phyloP scores from a whole-genome alignment of 23 tunicate species.

The Oikopleura albicans region DNA sequence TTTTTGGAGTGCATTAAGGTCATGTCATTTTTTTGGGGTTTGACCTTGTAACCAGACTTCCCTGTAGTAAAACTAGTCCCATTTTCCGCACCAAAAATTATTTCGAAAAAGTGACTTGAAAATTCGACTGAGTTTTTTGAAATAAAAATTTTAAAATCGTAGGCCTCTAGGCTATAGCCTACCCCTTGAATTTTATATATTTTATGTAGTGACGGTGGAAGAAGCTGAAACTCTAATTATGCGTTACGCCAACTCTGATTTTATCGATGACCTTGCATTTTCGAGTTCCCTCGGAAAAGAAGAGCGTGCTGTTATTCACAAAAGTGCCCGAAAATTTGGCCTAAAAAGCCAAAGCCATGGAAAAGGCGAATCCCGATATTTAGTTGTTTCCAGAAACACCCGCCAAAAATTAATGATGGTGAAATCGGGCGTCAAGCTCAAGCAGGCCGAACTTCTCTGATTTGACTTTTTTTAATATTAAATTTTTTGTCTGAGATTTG shows the following conservation, averaged over 20 bases:
- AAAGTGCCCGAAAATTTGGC: slow-evolving; percentile 12
- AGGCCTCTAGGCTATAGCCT: too few relatives aligned
- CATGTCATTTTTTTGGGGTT: too few relatives aligned
- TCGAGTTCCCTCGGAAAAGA: neutral
- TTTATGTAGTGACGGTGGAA: neutral
- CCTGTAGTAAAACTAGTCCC: too few relatives aligned
- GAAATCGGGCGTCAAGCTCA: neutral
- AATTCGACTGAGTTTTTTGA: too few relatives aligned
- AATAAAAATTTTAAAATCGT: too few relatives aligned
- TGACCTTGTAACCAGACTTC: too few relatives aligned
- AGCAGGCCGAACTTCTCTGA: neutral
- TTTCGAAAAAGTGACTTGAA: too few relatives aligned
- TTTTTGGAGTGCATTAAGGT: too few relatives aligned
- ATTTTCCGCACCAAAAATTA: too few relatives aligned
- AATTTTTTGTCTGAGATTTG: too few relatives aligned
- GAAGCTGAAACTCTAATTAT: neutral
- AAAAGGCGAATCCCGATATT: slow-evolving; percentile 24
- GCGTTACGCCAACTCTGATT: neutral
- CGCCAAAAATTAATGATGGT: neutral
- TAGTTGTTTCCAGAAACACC: slow-evolving; percentile 24
- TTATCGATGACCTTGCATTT: neutral
- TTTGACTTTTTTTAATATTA: too few relatives aligned
- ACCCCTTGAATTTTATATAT: too few relatives aligned
- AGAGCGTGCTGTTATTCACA: neutral
- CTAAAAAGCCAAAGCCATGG: slow-evolving; percentile 33